Conservation (phyloP, 1,140 invertebrate genomes). For the Anastrepha ludens region DNA sequence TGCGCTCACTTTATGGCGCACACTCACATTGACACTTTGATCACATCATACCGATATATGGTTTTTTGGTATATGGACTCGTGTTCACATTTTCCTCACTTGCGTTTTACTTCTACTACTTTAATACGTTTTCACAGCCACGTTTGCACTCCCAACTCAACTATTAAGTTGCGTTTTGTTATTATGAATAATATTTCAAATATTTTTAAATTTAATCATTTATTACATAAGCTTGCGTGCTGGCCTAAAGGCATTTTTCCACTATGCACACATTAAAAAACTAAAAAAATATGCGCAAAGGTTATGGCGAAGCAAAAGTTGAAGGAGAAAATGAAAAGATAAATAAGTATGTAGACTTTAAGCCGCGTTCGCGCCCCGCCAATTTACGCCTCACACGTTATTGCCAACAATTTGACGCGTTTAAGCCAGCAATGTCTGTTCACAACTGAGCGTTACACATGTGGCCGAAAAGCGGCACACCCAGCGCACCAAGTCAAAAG, state of each 20-base stretch:
- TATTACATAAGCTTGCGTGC: background rate
- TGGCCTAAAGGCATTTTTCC: background rate
- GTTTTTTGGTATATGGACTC: background rate
- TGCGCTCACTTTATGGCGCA: background rate
- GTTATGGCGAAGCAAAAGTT: background rate
- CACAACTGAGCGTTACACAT: conserved; percentile 36
- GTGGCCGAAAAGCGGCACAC: conserved; percentile 49
- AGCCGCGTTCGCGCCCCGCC: background rate
- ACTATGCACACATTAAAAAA: background rate
- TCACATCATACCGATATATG: conserved; percentile 17
- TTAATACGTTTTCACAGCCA: background rate
- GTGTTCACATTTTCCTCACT: background rate
- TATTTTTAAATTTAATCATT: background rate
- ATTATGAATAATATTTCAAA: background rate
- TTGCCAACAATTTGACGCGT: background rate
- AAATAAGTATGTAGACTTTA: background rate
- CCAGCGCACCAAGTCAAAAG: conserved; percentile 22
- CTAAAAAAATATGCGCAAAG: background rate
- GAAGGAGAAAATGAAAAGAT: background rate
- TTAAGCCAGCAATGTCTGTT: conserved; percentile 28
- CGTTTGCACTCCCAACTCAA: conserved; percentile 10
- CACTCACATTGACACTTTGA: background rate
- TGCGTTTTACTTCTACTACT: background rate
- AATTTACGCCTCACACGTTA: background rate
- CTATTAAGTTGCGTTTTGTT: background rate